Conservation (phyloP, 2,797 vertebrate genomes). For the Smutsia temminckii region DNA sequence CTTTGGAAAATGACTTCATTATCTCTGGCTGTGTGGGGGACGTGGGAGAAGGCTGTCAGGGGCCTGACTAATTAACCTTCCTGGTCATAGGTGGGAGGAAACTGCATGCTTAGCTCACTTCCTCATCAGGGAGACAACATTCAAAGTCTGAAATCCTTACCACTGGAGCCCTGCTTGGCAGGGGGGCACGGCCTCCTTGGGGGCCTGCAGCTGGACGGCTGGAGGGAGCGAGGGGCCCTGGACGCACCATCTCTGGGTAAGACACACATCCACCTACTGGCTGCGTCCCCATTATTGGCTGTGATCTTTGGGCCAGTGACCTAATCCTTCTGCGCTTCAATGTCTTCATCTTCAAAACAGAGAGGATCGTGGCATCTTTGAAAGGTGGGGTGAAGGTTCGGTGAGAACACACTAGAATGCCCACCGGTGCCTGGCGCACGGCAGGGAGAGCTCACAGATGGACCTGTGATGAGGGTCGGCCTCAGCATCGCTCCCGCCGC, state of each 20-base stretch:
- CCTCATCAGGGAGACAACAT: background rate
- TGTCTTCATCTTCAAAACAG: background rate
- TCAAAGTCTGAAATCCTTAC: background rate
- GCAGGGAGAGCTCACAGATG: background rate
- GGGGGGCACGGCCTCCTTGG: no score
- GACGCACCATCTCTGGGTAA: background rate
- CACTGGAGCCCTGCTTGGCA: background rate
- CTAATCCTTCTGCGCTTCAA: background rate
- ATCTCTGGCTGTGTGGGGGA: background rate
- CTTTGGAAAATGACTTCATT: constrained; percentile 14
- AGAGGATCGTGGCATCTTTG: background rate
- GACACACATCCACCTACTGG: background rate
- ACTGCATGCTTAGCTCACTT: background rate
- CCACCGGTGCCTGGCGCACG: accelerated
- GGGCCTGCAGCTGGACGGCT: background rate
- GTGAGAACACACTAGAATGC: background rate
- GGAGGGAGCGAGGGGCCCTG: background rate
- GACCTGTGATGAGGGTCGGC: background rate
- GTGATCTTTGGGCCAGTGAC: background rate
- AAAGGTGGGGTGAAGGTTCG: background rate
- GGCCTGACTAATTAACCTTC: constrained; percentile 6
- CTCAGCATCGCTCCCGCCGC: background rate
- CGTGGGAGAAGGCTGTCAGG: background rate
- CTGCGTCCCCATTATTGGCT: background rate
- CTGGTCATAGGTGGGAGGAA: background rate